Evolutionary conservation across 2,797 vertebrate genomes (phyloP).

Genomic region (Setipinna tenuifilis): DNA sequence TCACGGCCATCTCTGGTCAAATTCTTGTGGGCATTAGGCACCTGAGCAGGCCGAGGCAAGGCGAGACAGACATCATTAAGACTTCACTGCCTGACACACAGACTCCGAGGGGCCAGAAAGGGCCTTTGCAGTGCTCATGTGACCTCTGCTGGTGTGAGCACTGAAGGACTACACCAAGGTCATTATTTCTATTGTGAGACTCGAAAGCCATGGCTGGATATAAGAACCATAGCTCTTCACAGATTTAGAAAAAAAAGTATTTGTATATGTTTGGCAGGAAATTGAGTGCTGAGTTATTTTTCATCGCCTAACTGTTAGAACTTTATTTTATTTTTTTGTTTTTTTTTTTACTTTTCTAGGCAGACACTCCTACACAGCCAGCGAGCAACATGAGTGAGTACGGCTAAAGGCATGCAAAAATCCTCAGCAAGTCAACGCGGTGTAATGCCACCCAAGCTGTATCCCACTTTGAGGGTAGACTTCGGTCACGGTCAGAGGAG

Average conservation of each 20-base stretch:
- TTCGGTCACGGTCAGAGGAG: not conserved
- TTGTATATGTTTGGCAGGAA: not conserved
- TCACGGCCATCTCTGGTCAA: slow-evolving; percentile 2
- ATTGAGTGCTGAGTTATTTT: not conserved
- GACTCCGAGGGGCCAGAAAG: not conserved
- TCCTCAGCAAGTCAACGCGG: not conserved
- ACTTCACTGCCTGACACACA: not conserved
- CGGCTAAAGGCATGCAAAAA: not conserved
- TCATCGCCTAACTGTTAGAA: not conserved
- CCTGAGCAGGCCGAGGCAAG: not conserved
- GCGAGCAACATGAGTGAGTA: not conserved
- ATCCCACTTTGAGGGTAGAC: not conserved
- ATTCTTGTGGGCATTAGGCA: slow-evolving; percentile 25
- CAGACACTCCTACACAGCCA: not conserved
- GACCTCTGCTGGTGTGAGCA: slow-evolving; percentile 34
- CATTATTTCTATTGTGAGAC: slow-evolving; percentile 6
- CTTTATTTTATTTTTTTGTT: no score
- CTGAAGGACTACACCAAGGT: slow-evolving; percentile 23
- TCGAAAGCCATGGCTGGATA: not conserved
- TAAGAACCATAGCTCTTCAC: not conserved
- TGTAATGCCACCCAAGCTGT: not conserved
- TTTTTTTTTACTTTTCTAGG: not conserved
- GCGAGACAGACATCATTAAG: slow-evolving; percentile 18
- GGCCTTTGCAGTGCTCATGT: slow-evolving; percentile 24
- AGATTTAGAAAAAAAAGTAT: not conserved